Evolutionary conservation across 2,113 vertebrate genomes (phyloP), one percentile per base, ranked within the genome.

Genomic region (Hypomesus transpacificus): DNA sequence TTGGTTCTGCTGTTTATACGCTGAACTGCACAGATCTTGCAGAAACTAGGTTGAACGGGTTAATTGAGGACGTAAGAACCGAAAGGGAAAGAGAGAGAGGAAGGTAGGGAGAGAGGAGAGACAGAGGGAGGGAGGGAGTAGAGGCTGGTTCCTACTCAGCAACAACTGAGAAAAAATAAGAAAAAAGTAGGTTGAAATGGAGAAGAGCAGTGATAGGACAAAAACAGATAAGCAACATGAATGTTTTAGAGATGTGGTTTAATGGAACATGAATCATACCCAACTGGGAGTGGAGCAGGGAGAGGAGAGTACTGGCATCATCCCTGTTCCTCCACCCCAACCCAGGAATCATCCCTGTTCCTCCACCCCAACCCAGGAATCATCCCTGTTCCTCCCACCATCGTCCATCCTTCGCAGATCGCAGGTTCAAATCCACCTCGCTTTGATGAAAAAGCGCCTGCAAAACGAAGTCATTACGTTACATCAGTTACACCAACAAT

Each of bases 181-280:
- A 11, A 46, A 46, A 46, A 46, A 46, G 39, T 46, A 46, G 39
- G 39, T 46, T 46, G 39, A 14, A 74, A 20, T 39, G 16, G 46
- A 31, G 28, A 6, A 34, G 58, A 26, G 24, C 24, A 34, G 66
- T n/a, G 58, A 74, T 74, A 50, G 71, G 28, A 65, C 54, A 66
- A 67, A 58, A 73, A 58, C 54, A 67, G 71, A 67, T 64, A 68
- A 67, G 71, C 3, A 17, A 46, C 71, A 67, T 74, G 60, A 74
- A 74, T 74, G 64, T 63, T 74, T 74, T 66, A 74, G 51, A 68
- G 31, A 68, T 20, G n/a, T 60, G 34, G 58, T 62, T 68, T 68
- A 74, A 74, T 62, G 66, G 57, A 62, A 74, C 73, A 62, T 61
- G 66, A 74, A 68, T 74, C 57, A 14, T 66, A 58, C 54, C 31